Conservation (phyloP, 2,797 vertebrate species). For the Hydrolagus colliei region DNA sequence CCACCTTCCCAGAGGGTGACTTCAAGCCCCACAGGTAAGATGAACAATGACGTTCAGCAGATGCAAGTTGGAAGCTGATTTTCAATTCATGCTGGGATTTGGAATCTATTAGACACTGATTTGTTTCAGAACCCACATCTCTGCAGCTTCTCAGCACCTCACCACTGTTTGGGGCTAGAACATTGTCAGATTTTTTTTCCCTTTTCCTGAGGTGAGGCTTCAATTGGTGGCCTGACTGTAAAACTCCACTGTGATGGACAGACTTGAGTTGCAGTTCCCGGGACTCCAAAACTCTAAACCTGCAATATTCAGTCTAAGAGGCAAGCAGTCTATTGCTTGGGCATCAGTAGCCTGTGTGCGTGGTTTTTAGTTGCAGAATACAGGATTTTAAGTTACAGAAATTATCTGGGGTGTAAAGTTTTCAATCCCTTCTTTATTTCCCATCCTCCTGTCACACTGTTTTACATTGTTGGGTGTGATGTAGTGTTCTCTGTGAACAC, state of each 20-base stretch:
- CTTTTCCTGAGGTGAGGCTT: neutral
- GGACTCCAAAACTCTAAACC: no score
- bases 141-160: no score
- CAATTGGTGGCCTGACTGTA: neutral
- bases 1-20: constrained; percentile 82
- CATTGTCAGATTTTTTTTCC: neutral
- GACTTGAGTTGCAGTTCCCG: neutral
- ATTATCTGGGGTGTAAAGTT: neutral
- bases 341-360: neutral
- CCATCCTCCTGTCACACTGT: neutral
- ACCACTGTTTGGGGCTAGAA: neutral
- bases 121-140: no score
- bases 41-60: neutral
- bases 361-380: neutral
- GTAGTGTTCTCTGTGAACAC: neutral
- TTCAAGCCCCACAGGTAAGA: constrained; percentile 87
- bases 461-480: no score
- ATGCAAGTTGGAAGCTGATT: neutral
- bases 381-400: neutral
- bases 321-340: neutral
- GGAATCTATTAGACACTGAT: neutral
- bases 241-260: neutral
- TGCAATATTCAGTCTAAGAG: neutral
- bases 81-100: neutral
- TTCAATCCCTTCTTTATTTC: neutral